phyloP scores from a whole-genome alignment of 1,140 invertebrate genomes.

The Penaeus chinensis region DNA sequence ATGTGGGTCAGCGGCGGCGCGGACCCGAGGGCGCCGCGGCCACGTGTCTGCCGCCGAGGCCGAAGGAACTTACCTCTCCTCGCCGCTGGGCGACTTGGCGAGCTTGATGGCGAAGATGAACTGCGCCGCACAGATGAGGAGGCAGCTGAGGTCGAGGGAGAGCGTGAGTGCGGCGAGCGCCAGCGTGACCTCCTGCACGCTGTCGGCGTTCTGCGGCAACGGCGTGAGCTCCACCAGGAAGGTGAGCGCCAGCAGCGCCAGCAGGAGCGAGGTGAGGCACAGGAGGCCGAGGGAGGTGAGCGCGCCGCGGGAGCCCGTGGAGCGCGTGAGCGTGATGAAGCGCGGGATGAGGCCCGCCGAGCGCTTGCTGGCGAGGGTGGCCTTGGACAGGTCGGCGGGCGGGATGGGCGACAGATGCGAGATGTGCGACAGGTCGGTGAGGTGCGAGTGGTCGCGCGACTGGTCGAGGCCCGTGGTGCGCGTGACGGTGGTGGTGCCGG shows the following conservation, averaged over 20 bases:
- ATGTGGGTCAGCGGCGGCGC: not conserved
- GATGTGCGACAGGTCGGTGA: conserved; percentile 63
- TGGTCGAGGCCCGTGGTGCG: conserved; percentile 64
- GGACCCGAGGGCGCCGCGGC: not conserved
- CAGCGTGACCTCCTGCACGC: conserved; percentile 90
- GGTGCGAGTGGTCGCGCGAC: conserved; percentile 62
- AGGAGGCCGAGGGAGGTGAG: conserved; percentile 87
- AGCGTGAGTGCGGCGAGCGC: conserved; percentile 88
- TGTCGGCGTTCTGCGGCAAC: conserved; percentile 77
- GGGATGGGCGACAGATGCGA: conserved; percentile 62
- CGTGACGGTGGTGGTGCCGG: conserved; percentile 56
- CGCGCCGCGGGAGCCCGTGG: conserved; percentile 76
- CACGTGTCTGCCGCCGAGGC: too few species aligned
- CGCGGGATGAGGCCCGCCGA: conserved; percentile 45
- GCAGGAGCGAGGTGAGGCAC: conserved; percentile 83
- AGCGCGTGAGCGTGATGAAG: conserved; percentile 46
- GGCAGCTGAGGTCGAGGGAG: conserved; percentile 87
- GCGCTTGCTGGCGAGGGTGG: conserved; percentile 50
- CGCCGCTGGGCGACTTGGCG: conserved; percentile 68
- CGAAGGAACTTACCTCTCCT: conserved; percentile 60
- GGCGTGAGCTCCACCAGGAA: conserved; percentile 88
- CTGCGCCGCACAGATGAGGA: conserved; percentile 93
- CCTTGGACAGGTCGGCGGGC: conserved; percentile 37
- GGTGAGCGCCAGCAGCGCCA: conserved; percentile 84
- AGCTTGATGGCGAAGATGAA: conserved; percentile 93